phyloP scores from a whole-genome alignment of 2,888 invertebrate species.

The Lobophora halterata region DNA sequence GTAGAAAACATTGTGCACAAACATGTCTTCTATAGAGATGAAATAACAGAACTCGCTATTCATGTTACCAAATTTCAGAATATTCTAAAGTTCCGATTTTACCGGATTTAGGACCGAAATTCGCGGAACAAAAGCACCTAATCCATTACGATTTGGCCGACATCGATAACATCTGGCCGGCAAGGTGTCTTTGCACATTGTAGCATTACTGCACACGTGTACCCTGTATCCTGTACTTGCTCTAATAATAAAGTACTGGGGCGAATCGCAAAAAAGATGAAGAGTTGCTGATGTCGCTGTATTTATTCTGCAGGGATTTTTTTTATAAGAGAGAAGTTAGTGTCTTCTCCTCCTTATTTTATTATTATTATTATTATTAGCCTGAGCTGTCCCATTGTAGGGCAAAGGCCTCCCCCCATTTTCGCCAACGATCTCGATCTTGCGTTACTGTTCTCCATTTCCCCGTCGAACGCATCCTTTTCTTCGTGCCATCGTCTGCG shows the following conservation, averaged over 20 bases:
- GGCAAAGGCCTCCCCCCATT: too few species aligned
- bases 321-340: not conserved
- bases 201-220: conserved; percentile 54
- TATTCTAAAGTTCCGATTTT: conserved; percentile 29
- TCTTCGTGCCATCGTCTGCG: too few species aligned
- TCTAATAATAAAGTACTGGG: conserved; percentile 7
- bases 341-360: too few species aligned
- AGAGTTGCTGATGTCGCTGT: not conserved
- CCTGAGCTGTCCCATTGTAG: too few species aligned
- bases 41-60: too few species aligned
- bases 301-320: not conserved
- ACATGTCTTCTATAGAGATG: too few species aligned
- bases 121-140: conserved; percentile 42
- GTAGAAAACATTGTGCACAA: too few species aligned
- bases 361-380: too few species aligned
- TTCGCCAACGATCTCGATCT: too few species aligned
- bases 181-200: conserved; percentile 65
- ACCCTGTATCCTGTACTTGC: conserved; percentile 28
- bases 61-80: too few species aligned
- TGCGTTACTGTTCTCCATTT: too few species aligned
- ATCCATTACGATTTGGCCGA: conserved; percentile 51
- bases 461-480: too few species aligned
- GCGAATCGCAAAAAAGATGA: conserved; percentile 1
- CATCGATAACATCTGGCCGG: conserved; percentile 68
- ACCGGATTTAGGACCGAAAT: conserved; percentile 29